Evolutionary conservation across 2,113 vertebrate genomes (phyloP).

Genomic region (Ivindomyrus marchei): DNA sequence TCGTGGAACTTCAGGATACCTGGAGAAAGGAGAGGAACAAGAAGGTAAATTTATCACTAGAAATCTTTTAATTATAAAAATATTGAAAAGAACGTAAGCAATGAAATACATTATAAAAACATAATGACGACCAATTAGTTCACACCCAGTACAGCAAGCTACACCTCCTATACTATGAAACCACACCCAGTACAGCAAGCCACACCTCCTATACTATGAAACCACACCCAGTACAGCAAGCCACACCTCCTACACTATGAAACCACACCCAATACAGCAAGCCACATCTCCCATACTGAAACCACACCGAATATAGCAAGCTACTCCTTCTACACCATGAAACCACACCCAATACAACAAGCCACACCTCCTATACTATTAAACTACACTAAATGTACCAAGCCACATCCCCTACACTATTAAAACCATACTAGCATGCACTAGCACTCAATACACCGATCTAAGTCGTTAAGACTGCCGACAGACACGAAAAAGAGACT

Average conservation of each 20-base stretch:
- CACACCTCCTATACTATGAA: background rate
- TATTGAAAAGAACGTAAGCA: background rate
- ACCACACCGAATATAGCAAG: background rate
- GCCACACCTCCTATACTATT: background rate
- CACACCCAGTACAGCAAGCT: background rate
- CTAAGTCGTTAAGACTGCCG: background rate
- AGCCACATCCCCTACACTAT: background rate
- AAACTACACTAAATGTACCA: background rate
- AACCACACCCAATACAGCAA: too few relatives aligned
- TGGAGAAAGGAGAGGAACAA: slow-evolving; percentile 49
- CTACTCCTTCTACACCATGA: background rate
- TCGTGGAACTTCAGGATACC: slow-evolving; percentile 94
- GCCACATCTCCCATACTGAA: background rate
- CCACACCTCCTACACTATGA: background rate
- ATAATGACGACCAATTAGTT: background rate
- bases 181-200: background rate
- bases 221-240: background rate
- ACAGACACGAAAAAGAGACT: background rate
- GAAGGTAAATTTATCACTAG: too few relatives aligned
- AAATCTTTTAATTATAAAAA: background rate
- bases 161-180: background rate
- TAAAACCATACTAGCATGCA: background rate
- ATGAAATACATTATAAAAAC: background rate
- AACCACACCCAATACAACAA: background rate
- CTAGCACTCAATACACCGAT: background rate